These are phyloP conservation scores for Argyrosomus japonicus DNA, from an alignment of 2,113 vertebrate species.

Conservation along the genomic window DNA sequence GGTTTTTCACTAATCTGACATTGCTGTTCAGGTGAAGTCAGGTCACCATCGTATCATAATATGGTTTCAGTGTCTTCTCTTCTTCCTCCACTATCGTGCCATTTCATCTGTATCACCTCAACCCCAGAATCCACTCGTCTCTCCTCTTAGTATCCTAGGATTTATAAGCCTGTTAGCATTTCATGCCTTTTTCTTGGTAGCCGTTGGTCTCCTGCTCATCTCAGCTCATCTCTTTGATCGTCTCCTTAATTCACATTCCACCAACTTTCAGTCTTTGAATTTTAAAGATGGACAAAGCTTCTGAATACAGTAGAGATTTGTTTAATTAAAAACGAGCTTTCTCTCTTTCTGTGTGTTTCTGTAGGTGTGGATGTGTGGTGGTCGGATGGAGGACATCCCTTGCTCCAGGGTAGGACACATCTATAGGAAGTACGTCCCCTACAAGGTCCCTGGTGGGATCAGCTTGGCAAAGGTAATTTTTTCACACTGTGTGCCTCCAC, in stretches of 20 bases:
- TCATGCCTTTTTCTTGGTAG: slow-evolving; percentile 3
- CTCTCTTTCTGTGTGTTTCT: background rate
- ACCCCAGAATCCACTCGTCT: background rate
- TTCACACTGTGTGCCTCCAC: background rate
- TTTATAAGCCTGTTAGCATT: slow-evolving; percentile 44
- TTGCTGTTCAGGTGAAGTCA: slow-evolving; percentile 1
- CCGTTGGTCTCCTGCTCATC: slow-evolving; percentile 6
- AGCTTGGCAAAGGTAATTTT: slow-evolving; percentile 92
- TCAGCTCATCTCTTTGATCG: slow-evolving; percentile 1
- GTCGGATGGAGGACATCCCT: slow-evolving; percentile 87
- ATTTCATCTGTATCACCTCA: slow-evolving; percentile 26
- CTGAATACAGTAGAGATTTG: background rate
- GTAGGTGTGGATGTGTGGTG: slow-evolving; percentile 87
- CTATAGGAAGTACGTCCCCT: slow-evolving; percentile 98
- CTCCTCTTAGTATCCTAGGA: slow-evolving; percentile 23
- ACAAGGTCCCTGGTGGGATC: slow-evolving; percentile 96
- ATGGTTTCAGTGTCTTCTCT: background rate
- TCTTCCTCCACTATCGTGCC: background rate
- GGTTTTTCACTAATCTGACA: background rate
- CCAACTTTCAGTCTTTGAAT: background rate
- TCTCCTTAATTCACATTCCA: slow-evolving; percentile 15
- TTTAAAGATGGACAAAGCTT: background rate
- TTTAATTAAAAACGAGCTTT: slow-evolving; percentile 15
- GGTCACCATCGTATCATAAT: slow-evolving; percentile 6
- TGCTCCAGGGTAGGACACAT: slow-evolving; percentile 98